Base-by-base conservation (phyloP, 2,888 invertebrate genomes). In the Muscina levida region DNA sequence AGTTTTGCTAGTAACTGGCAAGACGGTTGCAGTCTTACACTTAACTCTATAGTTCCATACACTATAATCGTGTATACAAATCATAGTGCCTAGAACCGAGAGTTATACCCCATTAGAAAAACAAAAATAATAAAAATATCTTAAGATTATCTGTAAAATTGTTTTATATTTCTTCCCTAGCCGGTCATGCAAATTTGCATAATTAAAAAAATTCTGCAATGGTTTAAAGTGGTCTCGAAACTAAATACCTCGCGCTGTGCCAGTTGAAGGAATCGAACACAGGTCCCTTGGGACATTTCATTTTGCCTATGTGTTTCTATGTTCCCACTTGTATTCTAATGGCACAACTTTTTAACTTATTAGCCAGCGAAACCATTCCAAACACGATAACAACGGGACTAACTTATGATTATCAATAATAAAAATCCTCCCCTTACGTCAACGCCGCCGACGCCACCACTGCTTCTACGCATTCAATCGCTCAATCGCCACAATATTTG, bases 361-460 rank as follows among this genome's bases (percentile, higher is more conserved):
- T 90, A 90, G 90, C 89, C 87, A 89, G 86, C 90, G 90, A 90
- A 90, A 89, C 90, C 90, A 90, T 90, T 90, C 89, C 89, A 90
- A 90, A 89, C 90, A 86, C 89, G 90, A 90, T 90, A 90, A 88
- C 86, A 85, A 82, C 85, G 80, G 78, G 74, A 74, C 81, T 82
- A 83, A 84, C 65, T 15, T 44, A 13, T 51, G 72, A 75, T 77
- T 56, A 81, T 72, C 39, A 81, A 77, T 65, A 22, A 6, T 24
- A 67, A 39, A 17, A 51, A 17, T 15, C 51, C 37, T 17, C 15
- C 8, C 46, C 22, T 42, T 8, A 11, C 13, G n/a, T 19, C 44
- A 2, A 66, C 22, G n/a, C 59, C 39, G 15, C 37, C 39, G 31
- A 8, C 59, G 37, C 10, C 46, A 10, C 22, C 2, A 51, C 31